Conservation (phyloP, 2,797 vertebrate species). For the Molossus molossus region DNA sequence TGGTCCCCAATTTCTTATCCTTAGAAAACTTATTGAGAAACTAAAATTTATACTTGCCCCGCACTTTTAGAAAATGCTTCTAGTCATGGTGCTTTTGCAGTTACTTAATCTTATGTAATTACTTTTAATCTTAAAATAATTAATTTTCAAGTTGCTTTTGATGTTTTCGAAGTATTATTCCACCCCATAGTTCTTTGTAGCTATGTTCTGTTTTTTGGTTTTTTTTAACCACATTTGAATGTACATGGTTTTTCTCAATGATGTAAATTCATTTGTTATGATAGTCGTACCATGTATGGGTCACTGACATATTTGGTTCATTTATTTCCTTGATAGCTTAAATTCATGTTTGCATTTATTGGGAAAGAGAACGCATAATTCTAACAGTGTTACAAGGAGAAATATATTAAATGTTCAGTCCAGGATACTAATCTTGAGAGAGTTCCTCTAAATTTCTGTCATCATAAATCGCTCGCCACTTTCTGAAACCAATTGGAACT, state of each 20-base stretch:
- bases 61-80: neutral
- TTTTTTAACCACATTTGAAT: slow-evolving; percentile 11
- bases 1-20: neutral
- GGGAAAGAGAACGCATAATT: slow-evolving; percentile 34
- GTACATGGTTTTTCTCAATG: neutral
- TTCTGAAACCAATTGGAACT: slow-evolving; percentile 59
- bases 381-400: neutral
- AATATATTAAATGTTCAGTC: slow-evolving; percentile 24
- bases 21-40: neutral
- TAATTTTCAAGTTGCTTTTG: neutral
- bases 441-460: slow-evolving; percentile 14
- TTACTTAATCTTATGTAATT: neutral
- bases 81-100: neutral
- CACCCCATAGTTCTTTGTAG: neutral
- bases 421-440: slow-evolving; percentile 35
- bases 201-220: neutral
- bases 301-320: slow-evolving; percentile 63
- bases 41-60: neutral
- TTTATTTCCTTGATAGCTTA: slow-evolving; percentile 62
- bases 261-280: slow-evolving; percentile 39
- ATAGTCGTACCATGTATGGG: neutral
- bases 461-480: neutral
- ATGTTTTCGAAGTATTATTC: slow-evolving; percentile 27
- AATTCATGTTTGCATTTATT: slow-evolving; percentile 14
- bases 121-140: slow-evolving; percentile 36